Evolutionary conservation across 2,888 invertebrate genomes (phyloP).

Genomic region (Galeruca laticollis): DNA sequence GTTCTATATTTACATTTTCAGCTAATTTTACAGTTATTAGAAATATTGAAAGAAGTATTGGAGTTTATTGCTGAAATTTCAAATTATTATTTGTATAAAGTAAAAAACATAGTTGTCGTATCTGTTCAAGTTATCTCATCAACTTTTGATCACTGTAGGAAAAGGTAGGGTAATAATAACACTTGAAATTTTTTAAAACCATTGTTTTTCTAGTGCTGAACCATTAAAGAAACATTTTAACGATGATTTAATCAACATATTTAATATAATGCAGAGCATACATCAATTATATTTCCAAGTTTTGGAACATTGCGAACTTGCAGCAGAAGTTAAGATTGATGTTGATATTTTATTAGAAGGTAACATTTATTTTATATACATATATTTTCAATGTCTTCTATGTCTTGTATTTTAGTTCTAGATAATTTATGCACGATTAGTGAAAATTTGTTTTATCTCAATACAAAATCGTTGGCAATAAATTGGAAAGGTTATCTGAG

Average conservation of each 20-base stretch:
- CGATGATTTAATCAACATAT: conserved; percentile 52
- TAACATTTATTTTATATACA: conserved; percentile 21
- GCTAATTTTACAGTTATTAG: conserved; percentile 48
- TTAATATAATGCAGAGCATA: conserved; percentile 51
- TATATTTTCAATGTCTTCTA: background rate
- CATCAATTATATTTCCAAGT: conserved; percentile 51
- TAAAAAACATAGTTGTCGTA: conserved; percentile 39
- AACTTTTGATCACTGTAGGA: conserved; percentile 49
- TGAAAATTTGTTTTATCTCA: conserved; percentile 67
- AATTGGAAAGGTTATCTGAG: conserved; percentile 70
- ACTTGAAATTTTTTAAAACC: background rate
- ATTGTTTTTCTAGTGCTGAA: conserved; percentile 50
- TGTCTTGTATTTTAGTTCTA: conserved; percentile 61
- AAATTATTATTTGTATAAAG: conserved; percentile 26
- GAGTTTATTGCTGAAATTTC: conserved; percentile 36
- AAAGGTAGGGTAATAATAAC: conserved; percentile 42
- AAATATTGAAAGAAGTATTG: conserved; percentile 45
- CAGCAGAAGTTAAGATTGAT: conserved; percentile 42
- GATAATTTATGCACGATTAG: conserved; percentile 68
- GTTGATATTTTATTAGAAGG: conserved; percentile 45
- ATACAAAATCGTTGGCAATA: conserved; percentile 70
- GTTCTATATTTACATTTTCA: conserved; percentile 38
- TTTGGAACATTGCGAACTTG: conserved; percentile 43
- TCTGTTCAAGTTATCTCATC: conserved; percentile 40
- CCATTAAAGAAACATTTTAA: conserved; percentile 51